Evolutionary conservation across 2,888 invertebrate species (phyloP), one percentile per base, ranked within the genome.

Genomic region (Netelia inedita): DNA sequence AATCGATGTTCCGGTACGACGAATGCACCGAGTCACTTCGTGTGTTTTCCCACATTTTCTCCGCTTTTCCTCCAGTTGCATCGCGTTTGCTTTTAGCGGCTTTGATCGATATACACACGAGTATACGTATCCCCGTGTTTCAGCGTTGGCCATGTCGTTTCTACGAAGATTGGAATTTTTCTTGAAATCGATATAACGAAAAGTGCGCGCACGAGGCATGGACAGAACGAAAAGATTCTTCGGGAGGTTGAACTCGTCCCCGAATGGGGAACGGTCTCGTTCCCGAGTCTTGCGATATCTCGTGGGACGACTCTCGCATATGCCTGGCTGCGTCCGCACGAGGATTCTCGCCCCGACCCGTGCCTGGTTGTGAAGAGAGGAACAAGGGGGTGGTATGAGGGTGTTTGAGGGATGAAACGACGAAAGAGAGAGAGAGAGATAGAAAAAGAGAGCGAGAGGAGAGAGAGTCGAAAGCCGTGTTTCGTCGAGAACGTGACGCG

Each of bases 131-230:
- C n/a, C n/a, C n/a, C 1, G 53, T 43, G 16, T 57, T 53, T 14
- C 53, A 69, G 53, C 5, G 28, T n/a, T 3, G 23, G 14, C 69
- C 23, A 46, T 81, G 72, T 76, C 82, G 71, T 76, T 72, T 78
- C 68, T 53, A 43, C 79, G 79, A 61, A 83, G 79, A 83, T 83
- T 83, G 75, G 79, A 84, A 84, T 81, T 83, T 80, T 80, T 83
- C 73, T 53, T 55, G 55, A 63, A 85, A 90, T 90, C 89, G 89
- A 88, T 88, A 75, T 21, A 80, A 59, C 71, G 63, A 53, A 69
- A 53, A 63, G 41, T 11, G 11, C 59, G 19, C n/a, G 14, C 23
- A 8, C 46, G 16, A 41, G 57, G 46, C 46, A 16, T 9, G 21
- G 41, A 9, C 19, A 35, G 71, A 55, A 57, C 23, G 53, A 79